Percentiles rank a stretch among this genome's conserved stretches.
Evolutionary conservation across 2,888 invertebrate species (phyloP).

Genomic region (Dendrolimus houi): DNA sequence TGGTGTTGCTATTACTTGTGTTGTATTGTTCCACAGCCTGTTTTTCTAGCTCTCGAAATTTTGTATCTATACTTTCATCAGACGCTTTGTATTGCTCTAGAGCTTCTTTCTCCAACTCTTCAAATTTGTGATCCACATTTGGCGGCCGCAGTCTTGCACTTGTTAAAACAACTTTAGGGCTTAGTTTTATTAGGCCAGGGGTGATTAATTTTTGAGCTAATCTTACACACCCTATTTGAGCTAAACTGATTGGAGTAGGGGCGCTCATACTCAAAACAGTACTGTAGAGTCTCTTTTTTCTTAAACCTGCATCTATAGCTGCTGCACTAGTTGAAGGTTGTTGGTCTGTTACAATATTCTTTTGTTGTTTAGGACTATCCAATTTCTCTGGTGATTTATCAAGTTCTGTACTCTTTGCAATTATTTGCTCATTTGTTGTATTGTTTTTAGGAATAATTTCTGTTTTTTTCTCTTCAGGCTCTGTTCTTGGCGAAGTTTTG

Average conservation of each 20-base stretch:
- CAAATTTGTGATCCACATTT: slow-evolving; percentile 58
- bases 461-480: slow-evolving; percentile 17
- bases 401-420: slow-evolving; percentile 2
- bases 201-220: slow-evolving; percentile 52
- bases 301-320: slow-evolving; percentile 37
- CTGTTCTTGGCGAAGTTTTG: slow-evolving; percentile 16
- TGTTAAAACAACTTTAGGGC: slow-evolving; percentile 54
- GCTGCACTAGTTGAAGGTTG: slow-evolving; percentile 51
- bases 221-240: slow-evolving; percentile 43
- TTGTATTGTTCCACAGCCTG: slow-evolving; percentile 82
- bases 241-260: slow-evolving; percentile 43
- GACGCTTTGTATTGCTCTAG: slow-evolving; percentile 77
- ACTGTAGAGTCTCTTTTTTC: slow-evolving; percentile 69
- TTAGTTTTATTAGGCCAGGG: slow-evolving; percentile 58
- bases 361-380: slow-evolving; percentile 31
- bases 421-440: slow-evolving; percentile 17
- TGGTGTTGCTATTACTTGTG: slow-evolving; percentile 65
- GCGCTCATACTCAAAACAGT: slow-evolving; percentile 70
- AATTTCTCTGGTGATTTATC: slow-evolving; percentile 14
- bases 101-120: slow-evolving; percentile 77
- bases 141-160: slow-evolving; percentile 43
- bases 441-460: slow-evolving; percentile 9
- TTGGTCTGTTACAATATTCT: slow-evolving; percentile 37
- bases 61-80: slow-evolving; percentile 74
- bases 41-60: slow-evolving; percentile 78